Evolutionary conservation across 2,797 vertebrate genomes (phyloP).

Genomic region (Allobates femoralis): DNA sequence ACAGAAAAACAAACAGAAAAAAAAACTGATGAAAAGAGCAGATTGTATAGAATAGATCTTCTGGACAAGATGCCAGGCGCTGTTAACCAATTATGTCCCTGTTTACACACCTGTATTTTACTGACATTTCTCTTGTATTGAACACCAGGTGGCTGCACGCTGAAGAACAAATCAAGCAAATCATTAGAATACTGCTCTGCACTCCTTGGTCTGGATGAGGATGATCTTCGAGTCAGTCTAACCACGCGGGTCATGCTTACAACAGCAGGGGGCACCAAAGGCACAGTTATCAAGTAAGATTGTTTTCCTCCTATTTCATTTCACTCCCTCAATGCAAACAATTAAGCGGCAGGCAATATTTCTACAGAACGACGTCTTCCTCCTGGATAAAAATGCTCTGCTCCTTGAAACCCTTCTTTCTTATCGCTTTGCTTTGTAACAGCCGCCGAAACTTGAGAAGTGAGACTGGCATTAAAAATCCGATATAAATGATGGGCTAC

Average conservation of each 20-base stretch:
- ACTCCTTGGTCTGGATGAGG: conserved; percentile 89
- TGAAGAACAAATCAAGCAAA: conserved; percentile 83
- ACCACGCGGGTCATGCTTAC: conserved; percentile 94
- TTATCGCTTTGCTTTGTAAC: conserved; percentile 51
- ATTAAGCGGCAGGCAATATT: conserved; percentile 34
- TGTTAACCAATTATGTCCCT: conserved; percentile 36
- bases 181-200: conserved; percentile 87
- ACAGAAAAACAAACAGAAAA: not conserved
- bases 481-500: conserved; percentile 39
- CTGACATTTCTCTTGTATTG: conserved; percentile 22
- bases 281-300: conserved; percentile 94
- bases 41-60: conserved; percentile 9
- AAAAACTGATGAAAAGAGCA: conserved; percentile 26
- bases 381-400: conserved; percentile 38
- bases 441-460: conserved; percentile 26
- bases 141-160: conserved; percentile 88
- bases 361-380: conserved; percentile 29
- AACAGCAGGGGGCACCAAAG: conserved; percentile 95
- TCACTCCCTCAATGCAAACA: conserved; percentile 9
- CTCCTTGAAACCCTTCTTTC: conserved; percentile 26
- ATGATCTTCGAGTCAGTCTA: conserved; percentile 90
- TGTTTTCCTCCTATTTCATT: not conserved
- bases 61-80: conserved; percentile 16
- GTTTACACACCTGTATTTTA: not conserved
- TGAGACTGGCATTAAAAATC: conserved; percentile 39